Base-by-base conservation (phyloP, 2,888 invertebrate species). In the Gasteruption jaculator region DNA sequence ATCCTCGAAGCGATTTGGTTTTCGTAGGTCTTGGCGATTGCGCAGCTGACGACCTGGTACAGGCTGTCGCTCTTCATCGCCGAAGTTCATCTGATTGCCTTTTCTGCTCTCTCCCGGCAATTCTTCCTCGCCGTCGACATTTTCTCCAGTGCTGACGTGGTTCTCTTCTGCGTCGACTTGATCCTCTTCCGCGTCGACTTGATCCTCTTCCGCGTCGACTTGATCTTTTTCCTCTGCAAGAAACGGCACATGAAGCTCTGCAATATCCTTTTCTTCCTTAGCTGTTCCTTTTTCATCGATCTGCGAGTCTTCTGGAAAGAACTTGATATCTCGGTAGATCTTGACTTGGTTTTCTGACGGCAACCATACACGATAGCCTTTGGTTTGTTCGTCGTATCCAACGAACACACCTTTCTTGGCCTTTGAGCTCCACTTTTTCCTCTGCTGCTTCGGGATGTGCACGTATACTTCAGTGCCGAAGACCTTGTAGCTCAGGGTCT, bases 361-460 rank as follows among this genome's bases (percentile, higher is more conserved):
- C 18, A 40, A 30, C 8, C 38, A 30, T 1, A 48, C 10, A 22
- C 48, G 34, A 32, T 43, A 48, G 14, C 37, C 42, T 4, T 35
- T 45, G 2, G 34, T 22, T 18, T 48, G 38, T 8, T 30, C 22
- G 8, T 42, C 42, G 15, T 48, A 48, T n/a, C 45, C 48, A 3
- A 43, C 38, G 11, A 48, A 38, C 3, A 40, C 19, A 18, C 31
- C 35, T n/a, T 43, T 27, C 19, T 29, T 15, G 21, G 37, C 27
- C 19, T 48, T 48, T 4, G 22, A n/a, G 14, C 43, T 43, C 42
- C 30, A 42, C n/a, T 43, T 45, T 27, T 26, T 38, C 24, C 45
- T 31, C 3, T 24, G 26, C 38, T 45, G 16, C 2, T 38, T 34
- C 8, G 48, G 38, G 15, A 48, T 14, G 24, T 40, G 48, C 7